phyloP scores from a whole-genome alignment of 2,888 invertebrate genomes.

The Caenorhabditis sp. region DNA sequence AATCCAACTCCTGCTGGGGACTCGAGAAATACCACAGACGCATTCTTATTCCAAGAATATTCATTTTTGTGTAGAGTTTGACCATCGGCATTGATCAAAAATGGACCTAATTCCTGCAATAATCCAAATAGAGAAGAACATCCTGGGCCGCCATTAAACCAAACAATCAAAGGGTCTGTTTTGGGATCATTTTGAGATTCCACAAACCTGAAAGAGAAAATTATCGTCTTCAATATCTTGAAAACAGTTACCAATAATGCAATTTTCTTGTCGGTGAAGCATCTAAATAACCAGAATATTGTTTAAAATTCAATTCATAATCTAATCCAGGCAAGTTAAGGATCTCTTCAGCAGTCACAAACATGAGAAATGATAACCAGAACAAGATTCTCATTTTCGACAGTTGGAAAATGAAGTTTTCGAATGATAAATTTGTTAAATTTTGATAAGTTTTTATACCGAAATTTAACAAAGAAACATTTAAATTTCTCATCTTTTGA shows the following conservation, averaged over 20 bases:
- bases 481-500: too few relatives aligned
- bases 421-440: too few relatives aligned
- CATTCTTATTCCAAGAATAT: conserved; percentile 71
- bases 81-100: conserved; percentile 67
- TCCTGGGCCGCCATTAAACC: conserved; percentile 73
- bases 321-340: conserved; percentile 60
- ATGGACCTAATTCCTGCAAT: conserved; percentile 74
- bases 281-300: conserved; percentile 69
- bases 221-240: background rate
- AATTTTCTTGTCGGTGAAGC: conserved; percentile 72
- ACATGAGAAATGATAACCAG: too few relatives aligned
- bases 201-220: conserved; percentile 64
- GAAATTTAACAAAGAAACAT: too few relatives aligned
- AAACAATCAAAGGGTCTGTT: conserved; percentile 67
- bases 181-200: conserved; percentile 65
- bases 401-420: too few relatives aligned
- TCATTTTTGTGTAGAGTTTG: conserved; percentile 65
- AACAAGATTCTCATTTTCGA: too few relatives aligned
- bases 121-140: conserved; percentile 73
- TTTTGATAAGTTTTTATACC: too few relatives aligned
- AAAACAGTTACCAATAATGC: conserved; percentile 73
- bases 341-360: conserved; percentile 59
- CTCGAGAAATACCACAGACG: conserved; percentile 75
- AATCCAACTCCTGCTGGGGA: conserved; percentile 76
- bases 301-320: conserved; percentile 65